A percentile compares a stretch with the other conserved stretches of the same genome.
phyloP scores from a whole-genome alignment of 1,140 invertebrate species.

The Aphelenchoides fujianensis region DNA sequence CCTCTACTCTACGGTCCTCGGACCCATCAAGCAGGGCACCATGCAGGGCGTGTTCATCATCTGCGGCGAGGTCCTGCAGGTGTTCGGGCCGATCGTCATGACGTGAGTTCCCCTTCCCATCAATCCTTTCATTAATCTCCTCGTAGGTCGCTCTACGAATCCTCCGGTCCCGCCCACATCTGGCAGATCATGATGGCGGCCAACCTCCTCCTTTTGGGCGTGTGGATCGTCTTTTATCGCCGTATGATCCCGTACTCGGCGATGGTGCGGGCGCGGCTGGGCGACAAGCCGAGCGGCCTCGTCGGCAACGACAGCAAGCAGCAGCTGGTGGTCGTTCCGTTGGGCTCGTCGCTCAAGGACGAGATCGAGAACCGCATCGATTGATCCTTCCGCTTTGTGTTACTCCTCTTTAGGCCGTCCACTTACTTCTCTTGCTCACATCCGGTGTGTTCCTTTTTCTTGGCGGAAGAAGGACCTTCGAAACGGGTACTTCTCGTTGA shows the following conservation, averaged over 20 bases:
- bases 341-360: not conserved
- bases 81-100: constrained; percentile 33
- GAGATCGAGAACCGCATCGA: no score
- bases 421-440: no score
- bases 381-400: not conserved
- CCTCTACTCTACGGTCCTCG: constrained; percentile 26
- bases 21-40: constrained; percentile 39
- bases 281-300: not conserved
- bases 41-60: constrained; percentile 39
- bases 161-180: constrained; percentile 21
- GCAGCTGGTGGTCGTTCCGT: not conserved
- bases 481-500: no score
- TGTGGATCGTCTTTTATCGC: constrained; percentile 32
- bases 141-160: constrained; percentile 26
- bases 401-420: not conserved
- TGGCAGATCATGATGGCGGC: constrained; percentile 23
- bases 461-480: no score
- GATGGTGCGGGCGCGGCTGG: not conserved
- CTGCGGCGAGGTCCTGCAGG: constrained; percentile 22
- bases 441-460: no score
- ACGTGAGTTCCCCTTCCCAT: constrained; percentile 27
- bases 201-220: not conserved
- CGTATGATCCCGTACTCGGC: constrained; percentile 25
- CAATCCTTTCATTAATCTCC: constrained; percentile 6
- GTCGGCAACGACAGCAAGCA: not conserved